Base-by-base conservation (phyloP, 2,113 vertebrate species). In the Mastomys coucha region DNA sequence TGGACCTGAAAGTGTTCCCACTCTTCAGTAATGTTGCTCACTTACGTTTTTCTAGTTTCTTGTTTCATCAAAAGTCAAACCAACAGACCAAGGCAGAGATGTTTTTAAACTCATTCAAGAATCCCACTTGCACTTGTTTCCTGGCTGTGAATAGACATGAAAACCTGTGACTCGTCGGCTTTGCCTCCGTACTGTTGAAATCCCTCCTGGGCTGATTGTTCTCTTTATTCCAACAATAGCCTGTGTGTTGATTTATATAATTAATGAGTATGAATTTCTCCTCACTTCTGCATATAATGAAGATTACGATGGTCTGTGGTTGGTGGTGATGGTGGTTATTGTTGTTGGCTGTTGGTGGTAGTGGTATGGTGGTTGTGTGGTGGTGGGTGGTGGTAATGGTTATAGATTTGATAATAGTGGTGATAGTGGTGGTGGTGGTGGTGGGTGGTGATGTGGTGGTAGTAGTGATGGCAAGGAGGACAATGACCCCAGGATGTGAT, bases 21-120 rank as follows among this genome's bases (percentile, higher is more conserved):
- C 31, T 53, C 6, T 69, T 84, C 49, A 56, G 10, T 7, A 72
- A 26, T 78, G 85, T 45, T 77, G 14, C 77, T 60, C 11, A 0
- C 63, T 84, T 86, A 49, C 13, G 39, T 49, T 67, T 86, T 86
- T 65, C 81, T 63, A 9, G 39, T 33, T 72, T 70, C 24, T 53
- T 76, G 85, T 89, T 95, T 92, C 60, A 39, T 19, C 76, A 93
- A 93, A 88, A 11, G 20, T 45, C 11, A 78, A 91, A 36, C 22
- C 11, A 65, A 73, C 10, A 84, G 28, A 87, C 26, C 7, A n/a
- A 88, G 56, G 70, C 85, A 81, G 24, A 77, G 58, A 92, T 58
- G 39, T 49, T n/a, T 72, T 92, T 75, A 19, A 91, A 72, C 33
- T 94, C 56, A 70, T 49, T 80, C 75, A 76, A 56, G 75, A 92